Percentiles rank a stretch among this genome's conserved stretches.
Conservation (phyloP, 1,140 invertebrate genomes). For the Zelostemma sp. region DNA sequence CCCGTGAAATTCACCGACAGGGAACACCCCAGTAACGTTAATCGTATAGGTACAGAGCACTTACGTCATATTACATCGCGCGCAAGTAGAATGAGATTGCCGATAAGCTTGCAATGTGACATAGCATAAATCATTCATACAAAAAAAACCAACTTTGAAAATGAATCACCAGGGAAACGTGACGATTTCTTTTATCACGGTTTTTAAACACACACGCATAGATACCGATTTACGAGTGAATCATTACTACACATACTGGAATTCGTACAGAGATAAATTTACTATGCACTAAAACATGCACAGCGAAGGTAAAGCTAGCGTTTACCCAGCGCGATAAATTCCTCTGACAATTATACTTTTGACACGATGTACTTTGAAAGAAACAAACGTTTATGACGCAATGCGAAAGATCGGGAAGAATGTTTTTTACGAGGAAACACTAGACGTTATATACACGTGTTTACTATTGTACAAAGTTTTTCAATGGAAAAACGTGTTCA, state of each 20-base stretch:
- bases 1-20: constrained; percentile 33
- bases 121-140: constrained; percentile 31
- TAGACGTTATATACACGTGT: too few relatives aligned
- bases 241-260: constrained; percentile 46
- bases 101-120: constrained; percentile 19
- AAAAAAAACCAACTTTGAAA: constrained; percentile 25
- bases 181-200: constrained; percentile 27
- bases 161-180: constrained; percentile 35
- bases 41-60: constrained; percentile 27
- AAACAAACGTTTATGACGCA: too few relatives aligned
- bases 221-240: constrained; percentile 39
- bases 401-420: too few relatives aligned
- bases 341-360: too few relatives aligned
- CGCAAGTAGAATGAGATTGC: constrained; percentile 25
- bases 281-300: constrained; percentile 72
- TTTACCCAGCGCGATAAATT: constrained; percentile 21
- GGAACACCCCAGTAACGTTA: constrained; percentile 22
- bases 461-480: too few relatives aligned
- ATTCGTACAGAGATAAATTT: constrained; percentile 47
- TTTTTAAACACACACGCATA: constrained; percentile 25
- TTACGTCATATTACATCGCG: constrained; percentile 12
- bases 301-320: constrained; percentile 59
- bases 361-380: too few relatives aligned
- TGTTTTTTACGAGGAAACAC: too few relatives aligned
- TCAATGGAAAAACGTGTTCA: constrained; percentile 25